Evolutionary conservation across 2,797 vertebrate species (phyloP).

Genomic region (Gambusia yucatana): DNA sequence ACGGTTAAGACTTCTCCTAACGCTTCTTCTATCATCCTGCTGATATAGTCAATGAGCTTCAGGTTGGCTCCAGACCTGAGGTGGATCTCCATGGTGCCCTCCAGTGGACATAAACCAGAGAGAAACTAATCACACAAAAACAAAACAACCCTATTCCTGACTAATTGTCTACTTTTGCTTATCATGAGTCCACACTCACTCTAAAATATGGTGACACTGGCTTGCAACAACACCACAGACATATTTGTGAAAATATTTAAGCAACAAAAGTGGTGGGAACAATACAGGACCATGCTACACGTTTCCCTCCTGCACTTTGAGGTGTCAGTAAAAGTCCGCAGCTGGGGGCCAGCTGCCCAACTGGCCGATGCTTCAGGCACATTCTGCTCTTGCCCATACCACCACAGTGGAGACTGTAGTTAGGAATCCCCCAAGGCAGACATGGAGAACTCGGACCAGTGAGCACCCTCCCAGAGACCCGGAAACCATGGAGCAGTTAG

Average conservation of each 20-base stretch:
- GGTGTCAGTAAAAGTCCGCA: neutral
- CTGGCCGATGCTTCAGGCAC: neutral
- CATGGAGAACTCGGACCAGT: neutral
- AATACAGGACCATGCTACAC: neutral
- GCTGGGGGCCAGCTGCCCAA: neutral
- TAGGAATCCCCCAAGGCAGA: neutral
- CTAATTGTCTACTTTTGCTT: neutral
- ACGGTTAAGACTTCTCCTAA: too few species aligned
- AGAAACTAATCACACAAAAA: too few species aligned
- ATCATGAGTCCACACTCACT: neutral
- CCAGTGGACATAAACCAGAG: too few species aligned
- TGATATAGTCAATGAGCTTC: too few species aligned
- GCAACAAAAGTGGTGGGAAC: neutral
- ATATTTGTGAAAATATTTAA: neutral
- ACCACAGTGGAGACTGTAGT: neutral
- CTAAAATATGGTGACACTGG: neutral
- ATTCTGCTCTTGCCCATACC: neutral
- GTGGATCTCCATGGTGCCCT: too few species aligned
- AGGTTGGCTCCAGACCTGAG: too few species aligned
- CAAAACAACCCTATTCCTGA: too few species aligned
- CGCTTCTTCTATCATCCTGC: too few species aligned
- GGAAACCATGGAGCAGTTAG: neutral
- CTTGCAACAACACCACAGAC: neutral
- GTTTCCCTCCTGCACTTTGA: neutral
- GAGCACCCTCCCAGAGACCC: neutral